A percentile compares a stretch with the other conserved stretches of the same genome.
Evolutionary conservation across 2,113 vertebrate species (phyloP).

Genomic region (Carlito syrichta): DNA sequence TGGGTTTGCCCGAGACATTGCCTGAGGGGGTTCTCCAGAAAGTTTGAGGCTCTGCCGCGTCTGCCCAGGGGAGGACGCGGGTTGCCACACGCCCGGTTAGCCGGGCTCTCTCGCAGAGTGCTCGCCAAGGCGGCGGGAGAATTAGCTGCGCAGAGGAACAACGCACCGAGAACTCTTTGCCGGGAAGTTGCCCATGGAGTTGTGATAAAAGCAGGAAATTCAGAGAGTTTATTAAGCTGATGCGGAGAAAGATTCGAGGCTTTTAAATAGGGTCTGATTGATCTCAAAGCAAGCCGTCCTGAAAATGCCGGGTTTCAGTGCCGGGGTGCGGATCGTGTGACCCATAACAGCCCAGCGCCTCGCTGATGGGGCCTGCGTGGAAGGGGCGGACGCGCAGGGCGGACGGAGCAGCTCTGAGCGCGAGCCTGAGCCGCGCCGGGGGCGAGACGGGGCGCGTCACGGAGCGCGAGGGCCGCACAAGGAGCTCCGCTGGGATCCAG

Average conservation of each 20-base stretch:
- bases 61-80: not conserved
- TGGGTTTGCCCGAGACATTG: not conserved
- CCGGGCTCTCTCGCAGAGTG: not conserved
- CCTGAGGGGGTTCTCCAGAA: not conserved
- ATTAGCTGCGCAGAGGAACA: slow-evolving; percentile 4
- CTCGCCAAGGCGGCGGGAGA: not conserved
- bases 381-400: not conserved
- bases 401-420: too few relatives aligned
- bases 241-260: slow-evolving; percentile 57
- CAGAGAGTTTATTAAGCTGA: slow-evolving; percentile 66
- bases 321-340: not conserved
- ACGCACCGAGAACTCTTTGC: slow-evolving; percentile 40
- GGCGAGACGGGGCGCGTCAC: too few relatives aligned
- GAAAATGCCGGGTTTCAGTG: slow-evolving; percentile 16
- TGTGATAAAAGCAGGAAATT: slow-evolving; percentile 68
- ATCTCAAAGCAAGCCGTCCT: slow-evolving; percentile 62
- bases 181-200: slow-evolving; percentile 23
- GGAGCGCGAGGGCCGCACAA: too few relatives aligned
- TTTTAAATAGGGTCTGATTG: slow-evolving; percentile 65
- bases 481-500: not conserved
- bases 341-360: slow-evolving; percentile 28
- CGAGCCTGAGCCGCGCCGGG: too few relatives aligned
- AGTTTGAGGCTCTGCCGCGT: not conserved
- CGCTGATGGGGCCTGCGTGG: slow-evolving; percentile 14
- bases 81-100: not conserved